A percentile compares a stretch with the other conserved stretches of the same genome.
These are phyloP conservation scores for Kryptopterus vitreolus DNA, from an alignment of 2,797 vertebrate species.

Conservation along the genomic window DNA sequence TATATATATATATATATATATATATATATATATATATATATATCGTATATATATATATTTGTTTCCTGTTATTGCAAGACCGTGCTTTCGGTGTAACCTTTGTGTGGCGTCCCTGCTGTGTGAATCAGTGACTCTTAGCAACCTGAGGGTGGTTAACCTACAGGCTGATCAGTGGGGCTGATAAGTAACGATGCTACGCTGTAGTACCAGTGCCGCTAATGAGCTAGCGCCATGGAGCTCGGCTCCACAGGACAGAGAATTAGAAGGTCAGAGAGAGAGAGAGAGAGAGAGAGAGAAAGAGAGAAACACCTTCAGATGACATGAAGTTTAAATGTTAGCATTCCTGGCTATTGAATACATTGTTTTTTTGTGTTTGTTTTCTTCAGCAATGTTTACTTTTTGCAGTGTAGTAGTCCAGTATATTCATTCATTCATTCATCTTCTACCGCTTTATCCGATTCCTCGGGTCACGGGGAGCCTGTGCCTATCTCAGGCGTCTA, in stretches of 20 bases:
- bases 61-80: conserved; percentile 47
- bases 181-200: conserved; percentile 48
- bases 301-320: neutral
- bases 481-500: no score
- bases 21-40: no score
- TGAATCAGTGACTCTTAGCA: conserved; percentile 49
- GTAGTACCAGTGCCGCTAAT: conserved; percentile 53
- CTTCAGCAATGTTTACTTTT: no score
- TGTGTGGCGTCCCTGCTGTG: conserved; percentile 52
- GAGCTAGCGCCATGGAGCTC: conserved; percentile 54
- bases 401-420: no score
- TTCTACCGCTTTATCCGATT: no score
- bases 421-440: no score
- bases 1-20: no score
- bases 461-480: no score
- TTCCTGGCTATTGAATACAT: neutral
- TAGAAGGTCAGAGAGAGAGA: conserved; percentile 43
- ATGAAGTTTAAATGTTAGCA: conserved; percentile 18
- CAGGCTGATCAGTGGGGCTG: conserved; percentile 48
- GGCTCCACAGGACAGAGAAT: conserved; percentile 52
- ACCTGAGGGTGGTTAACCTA: conserved; percentile 51
- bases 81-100: conserved; percentile 47
- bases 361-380: neutral
- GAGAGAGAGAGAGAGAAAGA: neutral
- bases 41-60: no score